phyloP scores from a whole-genome alignment of 2,113 vertebrate species.

The Carassius auratus region DNA sequence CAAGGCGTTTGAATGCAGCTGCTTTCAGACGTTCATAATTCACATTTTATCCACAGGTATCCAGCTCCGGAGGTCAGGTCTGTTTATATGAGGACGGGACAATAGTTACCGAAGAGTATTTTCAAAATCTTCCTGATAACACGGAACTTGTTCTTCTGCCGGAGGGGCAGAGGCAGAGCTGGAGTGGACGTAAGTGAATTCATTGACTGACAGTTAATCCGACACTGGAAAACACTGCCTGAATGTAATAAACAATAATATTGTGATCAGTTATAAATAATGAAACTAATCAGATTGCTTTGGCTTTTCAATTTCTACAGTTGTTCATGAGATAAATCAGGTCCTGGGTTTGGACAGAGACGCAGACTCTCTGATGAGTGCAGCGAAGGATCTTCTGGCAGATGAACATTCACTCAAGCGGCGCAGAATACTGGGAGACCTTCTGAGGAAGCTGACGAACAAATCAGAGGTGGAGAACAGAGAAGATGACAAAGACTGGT shows the following conservation, averaged over 20 bases:
- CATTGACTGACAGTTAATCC: too few relatives aligned
- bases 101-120: conserved; percentile 77
- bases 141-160: conserved; percentile 83
- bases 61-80: conserved; percentile 67
- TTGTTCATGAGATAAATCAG: conserved; percentile 77
- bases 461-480: conserved; percentile 78
- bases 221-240: neutral
- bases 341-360: conserved; percentile 76
- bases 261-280: neutral
- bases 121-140: conserved; percentile 74
- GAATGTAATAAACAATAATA: neutral
- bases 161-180: conserved; percentile 77
- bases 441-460: conserved; percentile 84
- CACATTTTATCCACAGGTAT: conserved; percentile 62
- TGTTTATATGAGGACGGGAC: conserved; percentile 88
- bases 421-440: conserved; percentile 82
- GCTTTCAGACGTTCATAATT: neutral
- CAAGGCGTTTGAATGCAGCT: neutral
- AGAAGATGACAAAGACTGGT: conserved; percentile 85
- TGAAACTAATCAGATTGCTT: neutral
- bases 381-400: conserved; percentile 73
- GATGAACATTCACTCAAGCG: conserved; percentile 75
- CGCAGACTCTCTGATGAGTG: conserved; percentile 68
- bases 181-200: conserved; percentile 82
- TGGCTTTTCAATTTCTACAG: conserved; percentile 63